phyloP scores from a whole-genome alignment of 1,140 invertebrate species.

The Zophobas atratus region DNA sequence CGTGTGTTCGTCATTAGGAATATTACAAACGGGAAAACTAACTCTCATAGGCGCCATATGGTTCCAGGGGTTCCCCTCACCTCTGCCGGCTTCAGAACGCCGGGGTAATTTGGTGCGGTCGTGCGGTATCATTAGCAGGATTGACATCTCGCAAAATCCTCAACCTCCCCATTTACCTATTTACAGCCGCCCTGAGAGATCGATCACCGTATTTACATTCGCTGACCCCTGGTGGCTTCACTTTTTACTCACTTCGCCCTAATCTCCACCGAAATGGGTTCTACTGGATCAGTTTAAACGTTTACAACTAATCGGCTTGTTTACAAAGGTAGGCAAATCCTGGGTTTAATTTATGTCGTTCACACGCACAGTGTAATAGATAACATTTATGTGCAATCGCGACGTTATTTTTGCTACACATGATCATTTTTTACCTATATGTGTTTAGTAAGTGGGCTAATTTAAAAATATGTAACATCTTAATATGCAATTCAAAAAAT shows the following conservation, averaged over 20 bases:
- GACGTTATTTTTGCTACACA: too few species aligned
- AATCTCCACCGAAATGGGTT: neutral
- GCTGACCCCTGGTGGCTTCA: conserved; percentile 32
- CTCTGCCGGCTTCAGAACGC: conserved; percentile 31
- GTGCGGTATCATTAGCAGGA: conserved; percentile 68
- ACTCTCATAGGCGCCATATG: conserved; percentile 66
- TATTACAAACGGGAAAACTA: conserved; percentile 68
- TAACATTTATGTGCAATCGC: too few species aligned
- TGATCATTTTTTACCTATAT: too few species aligned
- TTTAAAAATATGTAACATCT: too few species aligned
- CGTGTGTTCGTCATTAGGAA: conserved; percentile 68
- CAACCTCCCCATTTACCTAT: conserved; percentile 57
- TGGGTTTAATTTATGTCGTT: too few species aligned
- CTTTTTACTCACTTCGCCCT: conserved; percentile 11
- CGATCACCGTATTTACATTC: conserved; percentile 33
- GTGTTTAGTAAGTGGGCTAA: too few species aligned
- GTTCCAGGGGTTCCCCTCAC: conserved; percentile 55
- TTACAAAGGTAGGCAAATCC: too few species aligned
- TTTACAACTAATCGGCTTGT: too few species aligned
- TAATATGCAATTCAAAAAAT: too few species aligned
- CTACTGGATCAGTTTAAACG: too few species aligned
- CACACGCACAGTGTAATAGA: too few species aligned
- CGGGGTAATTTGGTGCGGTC: conserved; percentile 67
- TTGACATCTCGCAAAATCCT: conserved; percentile 66
- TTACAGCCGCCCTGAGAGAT: conserved; percentile 34